A percentile compares a stretch with the other conserved stretches of the same genome.
Evolutionary conservation across 2,113 vertebrate genomes (phyloP).

Genomic region (Thymallus thymallus): DNA sequence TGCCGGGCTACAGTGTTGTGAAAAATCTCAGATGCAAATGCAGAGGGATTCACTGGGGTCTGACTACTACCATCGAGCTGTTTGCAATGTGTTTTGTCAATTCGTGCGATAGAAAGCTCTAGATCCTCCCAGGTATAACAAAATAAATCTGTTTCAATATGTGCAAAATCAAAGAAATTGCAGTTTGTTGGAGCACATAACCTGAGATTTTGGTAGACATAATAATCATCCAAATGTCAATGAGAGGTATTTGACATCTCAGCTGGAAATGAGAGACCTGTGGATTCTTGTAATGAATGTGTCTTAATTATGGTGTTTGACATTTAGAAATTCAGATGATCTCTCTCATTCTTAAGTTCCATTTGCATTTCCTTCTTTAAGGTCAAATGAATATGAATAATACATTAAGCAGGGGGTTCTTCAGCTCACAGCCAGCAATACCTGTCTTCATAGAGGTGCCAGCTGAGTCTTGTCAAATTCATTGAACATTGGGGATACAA

Average conservation of each 20-base stretch:
- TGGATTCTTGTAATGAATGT: slow-evolving; percentile 67
- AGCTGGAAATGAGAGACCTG: slow-evolving; percentile 60
- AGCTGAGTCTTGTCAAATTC: slow-evolving; percentile 63
- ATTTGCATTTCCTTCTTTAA: slow-evolving; percentile 76
- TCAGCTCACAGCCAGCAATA: slow-evolving; percentile 65
- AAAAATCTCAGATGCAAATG: background rate
- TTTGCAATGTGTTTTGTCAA: background rate
- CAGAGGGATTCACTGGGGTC: background rate
- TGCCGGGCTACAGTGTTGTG: too few relatives aligned
- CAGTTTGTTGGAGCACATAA: background rate
- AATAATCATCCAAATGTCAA: slow-evolving; percentile 68
- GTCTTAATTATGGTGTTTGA: slow-evolving; percentile 76
- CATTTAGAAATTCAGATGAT: slow-evolving; percentile 74
- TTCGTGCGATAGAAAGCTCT: background rate
- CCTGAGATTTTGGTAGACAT: background rate
- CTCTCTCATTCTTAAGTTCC: slow-evolving; percentile 62
- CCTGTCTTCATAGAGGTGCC: slow-evolving; percentile 63
- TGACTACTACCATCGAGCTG: background rate
- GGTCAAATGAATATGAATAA: slow-evolving; percentile 78
- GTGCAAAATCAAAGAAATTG: background rate
- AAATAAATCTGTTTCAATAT: background rate
- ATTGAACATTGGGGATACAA: slow-evolving; percentile 53
- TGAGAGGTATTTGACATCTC: slow-evolving; percentile 67
- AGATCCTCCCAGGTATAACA: background rate
- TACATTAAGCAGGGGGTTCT: slow-evolving; percentile 66